phyloP scores from a whole-genome alignment of 2,113 vertebrate species.

The Rallus limicola region DNA sequence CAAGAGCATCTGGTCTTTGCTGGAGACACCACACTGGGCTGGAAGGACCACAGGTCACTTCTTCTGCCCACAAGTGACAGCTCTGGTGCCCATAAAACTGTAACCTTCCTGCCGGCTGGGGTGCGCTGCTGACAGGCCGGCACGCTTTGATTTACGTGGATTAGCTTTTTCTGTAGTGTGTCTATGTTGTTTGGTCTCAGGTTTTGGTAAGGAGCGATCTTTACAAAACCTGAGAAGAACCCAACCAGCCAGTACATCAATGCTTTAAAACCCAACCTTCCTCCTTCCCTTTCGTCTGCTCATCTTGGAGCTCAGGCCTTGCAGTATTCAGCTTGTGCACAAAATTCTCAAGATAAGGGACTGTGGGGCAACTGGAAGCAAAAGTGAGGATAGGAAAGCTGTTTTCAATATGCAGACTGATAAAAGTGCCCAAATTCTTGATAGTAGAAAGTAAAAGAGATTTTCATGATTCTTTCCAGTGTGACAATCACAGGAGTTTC shows the following conservation, averaged over 20 bases:
- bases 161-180: neutral
- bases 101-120: conserved; percentile 6
- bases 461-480: neutral
- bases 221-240: neutral
- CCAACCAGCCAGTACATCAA: neutral
- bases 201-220: neutral
- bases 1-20: conserved; percentile 59
- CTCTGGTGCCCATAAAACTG: conserved; percentile 39
- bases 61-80: conserved; percentile 46
- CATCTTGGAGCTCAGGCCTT: neutral
- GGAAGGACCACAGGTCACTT: conserved; percentile 44
- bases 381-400: neutral
- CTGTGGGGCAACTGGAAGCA: neutral
- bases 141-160: neutral
- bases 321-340: neutral
- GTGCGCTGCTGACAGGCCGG: neutral
- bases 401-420: conserved; percentile 24
- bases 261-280: neutral
- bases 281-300: neutral
- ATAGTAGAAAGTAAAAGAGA: neutral
- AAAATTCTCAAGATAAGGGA: neutral
- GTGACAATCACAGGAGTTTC: neutral
- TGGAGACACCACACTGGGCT: conserved; percentile 46
- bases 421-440: neutral
- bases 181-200: neutral